Evolutionary conservation across 2,888 invertebrate species (phyloP).

Genomic region (Dorcus hopei): DNA sequence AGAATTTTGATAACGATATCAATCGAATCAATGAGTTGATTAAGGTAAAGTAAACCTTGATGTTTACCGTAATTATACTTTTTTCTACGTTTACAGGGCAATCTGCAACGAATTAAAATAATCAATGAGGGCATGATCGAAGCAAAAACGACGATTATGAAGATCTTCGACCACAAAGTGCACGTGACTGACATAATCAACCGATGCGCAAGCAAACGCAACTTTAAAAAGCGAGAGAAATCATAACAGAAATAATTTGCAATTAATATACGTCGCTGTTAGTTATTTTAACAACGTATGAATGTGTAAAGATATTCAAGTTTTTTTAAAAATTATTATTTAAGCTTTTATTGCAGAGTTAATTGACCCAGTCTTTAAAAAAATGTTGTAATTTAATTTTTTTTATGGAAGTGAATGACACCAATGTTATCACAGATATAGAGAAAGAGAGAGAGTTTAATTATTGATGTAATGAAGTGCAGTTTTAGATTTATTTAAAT

Average conservation of each 20-base stretch:
- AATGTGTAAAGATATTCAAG: too few relatives aligned
- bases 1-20: conserved; percentile 42
- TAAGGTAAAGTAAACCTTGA: conserved; percentile 52
- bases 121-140: conserved; percentile 90
- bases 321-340: conserved; percentile 1
- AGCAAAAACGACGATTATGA: conserved; percentile 81
- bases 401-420: neutral
- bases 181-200: conserved; percentile 86
- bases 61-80: neutral
- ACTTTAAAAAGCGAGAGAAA: conserved; percentile 88
- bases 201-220: conserved; percentile 87
- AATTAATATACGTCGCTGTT: neutral
- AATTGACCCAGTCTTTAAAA: neutral
- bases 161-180: conserved; percentile 87
- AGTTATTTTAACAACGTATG: neutral
- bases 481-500: conserved; percentile 1
- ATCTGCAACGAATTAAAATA: conserved; percentile 90
- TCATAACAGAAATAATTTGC: conserved; percentile 30
- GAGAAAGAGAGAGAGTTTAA: too few relatives aligned
- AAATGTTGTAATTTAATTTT: neutral
- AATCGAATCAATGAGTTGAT: conserved; percentile 58
- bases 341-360: neutral
- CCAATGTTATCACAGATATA: neutral
- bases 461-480: neutral
- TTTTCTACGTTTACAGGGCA: conserved; percentile 64